Base-by-base conservation (phyloP, 2,113 vertebrate species). In the Paramisgurnus dabryanus region DNA sequence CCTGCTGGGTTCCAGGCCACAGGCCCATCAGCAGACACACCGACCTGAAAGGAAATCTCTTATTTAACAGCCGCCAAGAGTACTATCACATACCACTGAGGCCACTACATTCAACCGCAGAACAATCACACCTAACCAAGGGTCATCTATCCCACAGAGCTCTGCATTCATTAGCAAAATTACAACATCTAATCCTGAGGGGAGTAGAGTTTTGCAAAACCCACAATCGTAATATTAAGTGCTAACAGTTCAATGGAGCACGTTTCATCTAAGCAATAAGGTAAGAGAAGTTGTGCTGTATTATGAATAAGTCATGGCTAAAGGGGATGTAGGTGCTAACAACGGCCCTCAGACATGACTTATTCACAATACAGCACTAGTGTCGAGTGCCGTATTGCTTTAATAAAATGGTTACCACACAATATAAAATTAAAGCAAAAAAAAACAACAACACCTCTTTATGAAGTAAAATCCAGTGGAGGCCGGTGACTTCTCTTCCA, bases 1-100 rank as follows among this genome's bases (percentile, higher is more conserved):
- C 85, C 83, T 86, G 83, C 83, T 84, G 82, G 67, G 85, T 83
- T 74, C 64, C 85, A 76, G 76, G 76, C 80, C 50, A 53, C 5
- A 60, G 76, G 67, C 74, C 83, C 69, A 79, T 4, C 22, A 85
- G 61, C 86, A 78, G 61, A 17, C 22, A 34, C 53, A n/a, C 43
- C 18, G 72, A 78, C 66, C 57, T 83, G 71, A 80, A 71, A 72
- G 67, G 84, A 87, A 82, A 85, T 49, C 39, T 67, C 77, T 55
- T 17, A 82, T 83, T 87, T 76, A 82, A 77, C 74, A 65, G 68
- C 13, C 39, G 53, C 70, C 71, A 65, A 76, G 74, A 69, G 81
- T 68, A 80, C 77, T 76, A 73, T 73, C 65, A 77, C 65, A 80
- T 58, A 77, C 40, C 58, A 77, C 50, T 8, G 12, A 57, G 40